Evolutionary conservation across 2,888 invertebrate genomes (phyloP).

Genomic region (Gastrophysa polygoni): DNA sequence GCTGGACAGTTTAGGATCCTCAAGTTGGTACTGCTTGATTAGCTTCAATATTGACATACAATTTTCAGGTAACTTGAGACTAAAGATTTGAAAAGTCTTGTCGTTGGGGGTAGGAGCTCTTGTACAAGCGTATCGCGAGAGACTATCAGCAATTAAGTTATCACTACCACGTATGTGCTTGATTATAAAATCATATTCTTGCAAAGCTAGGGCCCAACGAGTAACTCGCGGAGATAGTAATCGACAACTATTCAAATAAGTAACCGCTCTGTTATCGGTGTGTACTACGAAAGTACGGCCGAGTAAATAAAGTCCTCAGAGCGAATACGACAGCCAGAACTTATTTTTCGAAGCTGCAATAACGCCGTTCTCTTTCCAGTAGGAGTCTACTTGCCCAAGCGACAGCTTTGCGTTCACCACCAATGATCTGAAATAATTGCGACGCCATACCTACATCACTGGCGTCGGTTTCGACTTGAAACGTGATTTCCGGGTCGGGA

Average conservation of each 20-base stretch:
- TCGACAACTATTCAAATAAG: conserved; percentile 40
- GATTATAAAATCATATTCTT: conserved; percentile 38
- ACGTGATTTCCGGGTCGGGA: neutral
- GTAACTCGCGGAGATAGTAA: conserved; percentile 36
- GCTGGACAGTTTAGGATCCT: conserved; percentile 6
- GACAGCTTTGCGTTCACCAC: neutral
- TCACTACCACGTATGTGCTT: conserved; percentile 38
- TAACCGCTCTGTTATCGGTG: conserved; percentile 42
- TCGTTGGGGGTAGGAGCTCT: conserved; percentile 21
- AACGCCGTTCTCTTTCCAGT: conserved; percentile 19
- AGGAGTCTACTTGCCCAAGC: conserved; percentile 13
- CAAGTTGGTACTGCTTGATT: neutral
- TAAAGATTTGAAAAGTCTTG: conserved; percentile 9
- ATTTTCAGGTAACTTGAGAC: neutral
- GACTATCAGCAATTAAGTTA: conserved; percentile 43
- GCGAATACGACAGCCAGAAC: conserved; percentile 39
- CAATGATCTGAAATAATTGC: neutral
- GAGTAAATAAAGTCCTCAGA: conserved; percentile 39
- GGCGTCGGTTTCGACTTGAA: conserved; percentile 10
- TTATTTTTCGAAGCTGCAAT: conserved; percentile 31
- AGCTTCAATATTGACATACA: neutral
- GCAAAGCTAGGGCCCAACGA: conserved; percentile 39
- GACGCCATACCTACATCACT: conserved; percentile 7
- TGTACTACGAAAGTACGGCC: conserved; percentile 33
- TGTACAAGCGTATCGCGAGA: conserved; percentile 33